These are phyloP conservation scores for Zalophus californianus DNA, from an alignment of 2,797 vertebrate genomes.

Conservation along the genomic window DNA sequence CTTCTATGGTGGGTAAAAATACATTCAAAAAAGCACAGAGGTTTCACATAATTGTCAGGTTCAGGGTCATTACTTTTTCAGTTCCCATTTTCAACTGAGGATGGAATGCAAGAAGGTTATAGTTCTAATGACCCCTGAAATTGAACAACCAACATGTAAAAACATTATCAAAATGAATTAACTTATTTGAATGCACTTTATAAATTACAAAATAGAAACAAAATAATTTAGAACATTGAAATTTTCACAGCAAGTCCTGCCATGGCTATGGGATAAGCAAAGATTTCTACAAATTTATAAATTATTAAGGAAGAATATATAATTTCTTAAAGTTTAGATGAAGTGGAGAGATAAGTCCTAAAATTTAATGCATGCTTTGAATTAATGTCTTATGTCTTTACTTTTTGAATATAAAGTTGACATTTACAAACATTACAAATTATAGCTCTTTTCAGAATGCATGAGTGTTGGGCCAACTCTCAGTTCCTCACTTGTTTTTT, in stretches of 20 bases:
- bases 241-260: neutral
- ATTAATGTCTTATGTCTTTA: neutral
- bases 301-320: neutral
- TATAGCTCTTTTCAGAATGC: neutral
- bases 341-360: neutral
- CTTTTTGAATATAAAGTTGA: neutral
- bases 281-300: neutral
- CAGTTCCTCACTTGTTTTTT: neutral
- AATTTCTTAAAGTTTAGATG: neutral
- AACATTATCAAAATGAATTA: slow-evolving; percentile 26
- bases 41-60: neutral
- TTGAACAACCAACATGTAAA: neutral
- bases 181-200: neutral
- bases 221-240: slow-evolving; percentile 2
- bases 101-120: neutral
- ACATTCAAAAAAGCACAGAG: neutral
- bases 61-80: neutral
- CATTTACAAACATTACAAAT: slow-evolving; percentile 12
- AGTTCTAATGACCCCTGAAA: neutral
- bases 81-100: neutral
- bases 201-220: neutral
- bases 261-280: neutral
- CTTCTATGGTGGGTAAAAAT: neutral
- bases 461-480: neutral
- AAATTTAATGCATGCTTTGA: neutral